Conservation (phyloP, 2,888 invertebrate genomes). For the Drosophila lacicola region DNA sequence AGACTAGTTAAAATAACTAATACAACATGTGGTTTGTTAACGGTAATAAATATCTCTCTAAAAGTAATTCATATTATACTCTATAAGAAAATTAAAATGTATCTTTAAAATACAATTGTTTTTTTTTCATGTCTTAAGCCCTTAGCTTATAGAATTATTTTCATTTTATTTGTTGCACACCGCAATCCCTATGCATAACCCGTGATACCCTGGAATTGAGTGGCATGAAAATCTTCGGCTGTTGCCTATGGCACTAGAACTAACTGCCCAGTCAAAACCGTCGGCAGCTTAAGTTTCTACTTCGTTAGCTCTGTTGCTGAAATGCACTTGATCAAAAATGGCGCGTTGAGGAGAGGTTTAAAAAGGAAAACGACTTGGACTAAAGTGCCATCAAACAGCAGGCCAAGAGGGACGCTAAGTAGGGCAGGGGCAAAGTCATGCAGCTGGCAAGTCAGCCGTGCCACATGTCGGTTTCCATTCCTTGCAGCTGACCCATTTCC, state of each 20-base stretch:
- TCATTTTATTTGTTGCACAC: neutral
- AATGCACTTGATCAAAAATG: constrained; percentile 77
- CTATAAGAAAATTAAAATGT: no score
- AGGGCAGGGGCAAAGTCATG: constrained; percentile 18
- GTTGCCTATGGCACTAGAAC: constrained; percentile 13
- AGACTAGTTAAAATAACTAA: no score
- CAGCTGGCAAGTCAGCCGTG: constrained; percentile 47
- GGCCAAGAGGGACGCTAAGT: constrained; percentile 7
- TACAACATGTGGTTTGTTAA: no score
- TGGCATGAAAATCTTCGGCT: constrained; percentile 19
- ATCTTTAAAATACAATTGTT: no score
- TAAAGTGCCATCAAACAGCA: constrained; percentile 54
- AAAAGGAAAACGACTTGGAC: constrained; percentile 26
- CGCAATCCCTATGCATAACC: neutral
- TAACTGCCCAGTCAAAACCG: constrained; percentile 21
- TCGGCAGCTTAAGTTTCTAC: constrained; percentile 68
- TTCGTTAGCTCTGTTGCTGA: constrained; percentile 65
- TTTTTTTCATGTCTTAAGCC: no score
- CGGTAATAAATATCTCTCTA: no score
- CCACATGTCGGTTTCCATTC: constrained; percentile 69
- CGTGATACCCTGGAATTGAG: neutral
- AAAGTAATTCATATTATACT: no score
- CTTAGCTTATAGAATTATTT: no score
- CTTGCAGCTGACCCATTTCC: constrained; percentile 73
- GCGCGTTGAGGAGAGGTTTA: constrained; percentile 50